Conservation (phyloP, 2,888 invertebrate genomes). For the Tinea pellionella region DNA sequence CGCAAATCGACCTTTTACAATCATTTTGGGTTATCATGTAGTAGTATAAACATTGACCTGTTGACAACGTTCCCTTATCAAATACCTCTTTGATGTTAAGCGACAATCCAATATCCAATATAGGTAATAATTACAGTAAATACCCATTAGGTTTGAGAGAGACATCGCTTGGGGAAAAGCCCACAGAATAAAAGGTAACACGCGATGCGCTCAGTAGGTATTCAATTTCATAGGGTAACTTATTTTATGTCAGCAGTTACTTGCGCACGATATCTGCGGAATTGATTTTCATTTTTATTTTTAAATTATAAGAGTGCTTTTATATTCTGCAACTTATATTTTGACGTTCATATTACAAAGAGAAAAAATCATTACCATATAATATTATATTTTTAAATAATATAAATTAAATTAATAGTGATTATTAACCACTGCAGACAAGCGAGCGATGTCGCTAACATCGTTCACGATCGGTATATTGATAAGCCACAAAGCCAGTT, state of each 20-base stretch:
- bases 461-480: neutral
- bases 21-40: constrained; percentile 37
- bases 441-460: neutral
- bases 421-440: neutral
- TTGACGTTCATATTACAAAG: neutral
- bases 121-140: constrained; percentile 45
- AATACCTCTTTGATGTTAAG: constrained; percentile 20
- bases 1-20: neutral
- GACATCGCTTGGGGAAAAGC: constrained; percentile 42
- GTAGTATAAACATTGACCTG: constrained; percentile 24
- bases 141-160: constrained; percentile 45
- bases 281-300: constrained; percentile 33
- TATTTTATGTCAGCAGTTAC: constrained; percentile 46
- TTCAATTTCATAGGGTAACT: constrained; percentile 61
- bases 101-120: constrained; percentile 36
- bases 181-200: constrained; percentile 41
- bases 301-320: neutral
- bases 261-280: constrained; percentile 40
- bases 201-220: constrained; percentile 40
- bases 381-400: neutral
- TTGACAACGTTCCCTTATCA: neutral
- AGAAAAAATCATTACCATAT: neutral
- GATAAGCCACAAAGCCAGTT: constrained; percentile 5
- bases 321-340: neutral
- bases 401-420: neutral